phyloP scores from a whole-genome alignment of 1,140 invertebrate species.

The Caerostris extrusa region DNA sequence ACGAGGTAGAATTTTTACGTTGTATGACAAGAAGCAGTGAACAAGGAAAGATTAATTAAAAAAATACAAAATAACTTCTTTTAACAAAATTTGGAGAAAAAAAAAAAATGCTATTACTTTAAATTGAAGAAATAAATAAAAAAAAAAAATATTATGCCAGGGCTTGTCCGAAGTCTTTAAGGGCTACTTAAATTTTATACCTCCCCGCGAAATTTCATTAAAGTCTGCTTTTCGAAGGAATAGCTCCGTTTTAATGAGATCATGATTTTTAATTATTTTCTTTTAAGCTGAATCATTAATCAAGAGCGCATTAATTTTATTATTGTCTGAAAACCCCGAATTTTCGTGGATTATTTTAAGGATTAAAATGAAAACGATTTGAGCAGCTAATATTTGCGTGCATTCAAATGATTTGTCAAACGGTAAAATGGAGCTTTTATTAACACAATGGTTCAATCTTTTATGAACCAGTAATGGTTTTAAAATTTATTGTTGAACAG shows the following conservation, averaged over 20 bases:
- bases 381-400: too few relatives aligned
- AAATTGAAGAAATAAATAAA: neutral
- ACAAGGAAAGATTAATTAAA: neutral
- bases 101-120: constrained; percentile 35
- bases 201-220: constrained; percentile 2
- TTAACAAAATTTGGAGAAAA: neutral
- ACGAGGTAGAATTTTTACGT: neutral
- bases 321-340: too few relatives aligned
- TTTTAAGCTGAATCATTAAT: constrained; percentile 22
- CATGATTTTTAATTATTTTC: constrained; percentile 50
- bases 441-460: too few relatives aligned
- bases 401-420: too few relatives aligned
- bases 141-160: neutral
- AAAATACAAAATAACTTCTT: neutral
- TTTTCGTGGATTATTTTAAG: too few relatives aligned
- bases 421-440: too few relatives aligned
- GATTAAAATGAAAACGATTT: too few relatives aligned
- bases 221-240: neutral
- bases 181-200: constrained; percentile 17
- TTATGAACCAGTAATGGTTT: too few relatives aligned
- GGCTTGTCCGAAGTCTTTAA: neutral
- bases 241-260: constrained; percentile 10
- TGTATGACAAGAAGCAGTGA: neutral
- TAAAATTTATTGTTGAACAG: too few relatives aligned
- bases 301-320: constrained; percentile 19